Percentiles rank a stretch among this genome's conserved stretches.
phyloP scores from a whole-genome alignment of 2,888 invertebrate genomes.

The Nomada lathburiana region DNA sequence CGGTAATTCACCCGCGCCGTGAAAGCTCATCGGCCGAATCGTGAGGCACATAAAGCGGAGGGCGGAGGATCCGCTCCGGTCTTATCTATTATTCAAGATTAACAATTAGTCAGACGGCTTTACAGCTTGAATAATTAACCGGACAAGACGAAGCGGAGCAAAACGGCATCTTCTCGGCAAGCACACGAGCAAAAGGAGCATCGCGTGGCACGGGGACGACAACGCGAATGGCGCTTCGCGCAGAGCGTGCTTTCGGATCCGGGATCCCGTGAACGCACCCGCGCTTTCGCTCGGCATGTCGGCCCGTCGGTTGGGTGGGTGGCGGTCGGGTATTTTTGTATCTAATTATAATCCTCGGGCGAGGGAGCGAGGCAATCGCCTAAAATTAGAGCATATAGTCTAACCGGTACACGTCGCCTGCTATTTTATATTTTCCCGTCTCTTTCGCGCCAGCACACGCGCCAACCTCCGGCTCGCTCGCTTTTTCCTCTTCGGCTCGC shows the following conservation, averaged over 20 bases:
- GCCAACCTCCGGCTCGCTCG: constrained; percentile 26
- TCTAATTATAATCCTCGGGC: constrained; percentile 84
- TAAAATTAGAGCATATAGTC: constrained; percentile 84
- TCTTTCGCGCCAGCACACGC: constrained; percentile 47
- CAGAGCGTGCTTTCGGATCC: constrained; percentile 45
- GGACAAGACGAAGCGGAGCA: constrained; percentile 48
- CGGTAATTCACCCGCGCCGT: constrained; percentile 1
- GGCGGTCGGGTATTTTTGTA: constrained; percentile 83
- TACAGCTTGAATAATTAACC: constrained; percentile 54
- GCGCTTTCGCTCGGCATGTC: constrained; percentile 70
- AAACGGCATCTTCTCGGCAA: constrained; percentile 27
- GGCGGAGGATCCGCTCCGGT: background rate
- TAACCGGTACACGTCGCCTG: constrained; percentile 76
- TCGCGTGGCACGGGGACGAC: constrained; percentile 45
- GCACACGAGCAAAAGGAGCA: constrained; percentile 38
- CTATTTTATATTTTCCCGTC: constrained; percentile 76
- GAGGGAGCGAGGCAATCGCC: constrained; percentile 84
- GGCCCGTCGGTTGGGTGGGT: constrained; percentile 64
- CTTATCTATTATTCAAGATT: constrained; percentile 40
- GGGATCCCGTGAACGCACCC: constrained; percentile 69
- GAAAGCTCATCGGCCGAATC: background rate
- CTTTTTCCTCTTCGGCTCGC: constrained; percentile 34
- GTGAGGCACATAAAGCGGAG: background rate
- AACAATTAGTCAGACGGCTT: constrained; percentile 53
- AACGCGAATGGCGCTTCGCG: constrained; percentile 49